Percentiles rank a stretch among this genome's conserved stretches.
Evolutionary conservation across 2,888 invertebrate species (phyloP).

Genomic region (Lasioglossum malachurum): DNA sequence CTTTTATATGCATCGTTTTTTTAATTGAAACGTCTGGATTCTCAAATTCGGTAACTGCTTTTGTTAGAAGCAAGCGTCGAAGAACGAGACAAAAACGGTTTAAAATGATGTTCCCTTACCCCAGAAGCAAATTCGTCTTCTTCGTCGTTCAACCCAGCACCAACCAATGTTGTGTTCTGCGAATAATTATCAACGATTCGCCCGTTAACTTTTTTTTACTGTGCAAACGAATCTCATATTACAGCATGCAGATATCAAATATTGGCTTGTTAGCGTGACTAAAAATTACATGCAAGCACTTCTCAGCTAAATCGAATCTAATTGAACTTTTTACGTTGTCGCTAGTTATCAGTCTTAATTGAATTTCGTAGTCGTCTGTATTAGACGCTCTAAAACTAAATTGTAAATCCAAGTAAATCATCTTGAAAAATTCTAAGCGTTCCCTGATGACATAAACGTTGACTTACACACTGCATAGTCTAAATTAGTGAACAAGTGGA

Average conservation of each 20-base stretch:
- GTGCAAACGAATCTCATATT: slow-evolving; percentile 47
- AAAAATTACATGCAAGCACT: slow-evolving; percentile 26
- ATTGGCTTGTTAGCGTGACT: slow-evolving; percentile 10
- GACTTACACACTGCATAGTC: background rate
- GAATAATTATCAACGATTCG: slow-evolving; percentile 70
- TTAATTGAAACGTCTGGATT: background rate
- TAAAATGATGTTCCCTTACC: slow-evolving; percentile 73
- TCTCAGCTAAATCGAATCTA: background rate
- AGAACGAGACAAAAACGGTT: slow-evolving; percentile 32
- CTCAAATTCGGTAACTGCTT: slow-evolving; percentile 12
- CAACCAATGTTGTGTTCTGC: slow-evolving; percentile 76
- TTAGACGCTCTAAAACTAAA: background rate
- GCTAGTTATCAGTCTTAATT: background rate
- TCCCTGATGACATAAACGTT: background rate
- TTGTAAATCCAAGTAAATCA: background rate
- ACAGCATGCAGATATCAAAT: slow-evolving; percentile 45
- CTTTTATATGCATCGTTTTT: background rate
- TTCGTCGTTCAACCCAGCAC: slow-evolving; percentile 73
- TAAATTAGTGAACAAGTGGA: background rate
- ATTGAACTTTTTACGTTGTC: background rate
- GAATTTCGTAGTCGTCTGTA: background rate
- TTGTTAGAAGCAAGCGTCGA: slow-evolving; percentile 47
- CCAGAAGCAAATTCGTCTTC: slow-evolving; percentile 81
- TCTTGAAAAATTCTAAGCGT: background rate
- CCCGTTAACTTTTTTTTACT: slow-evolving; percentile 56